phyloP scores from a whole-genome alignment of 2,113 vertebrate species.

The Romanogobio albipinnatus region DNA sequence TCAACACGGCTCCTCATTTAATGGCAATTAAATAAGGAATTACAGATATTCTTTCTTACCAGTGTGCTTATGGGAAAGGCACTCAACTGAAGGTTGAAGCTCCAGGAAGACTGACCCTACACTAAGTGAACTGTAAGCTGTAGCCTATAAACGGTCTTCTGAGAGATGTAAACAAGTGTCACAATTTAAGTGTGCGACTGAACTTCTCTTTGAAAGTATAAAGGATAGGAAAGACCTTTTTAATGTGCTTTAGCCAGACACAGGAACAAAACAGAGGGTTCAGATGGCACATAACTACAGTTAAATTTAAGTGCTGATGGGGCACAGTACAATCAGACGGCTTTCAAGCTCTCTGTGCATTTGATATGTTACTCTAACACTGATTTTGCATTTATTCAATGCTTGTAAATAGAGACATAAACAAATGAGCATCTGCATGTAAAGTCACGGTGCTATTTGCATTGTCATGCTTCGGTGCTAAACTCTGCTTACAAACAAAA shows the following conservation, averaged over 20 bases:
- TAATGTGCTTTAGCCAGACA: too few relatives aligned
- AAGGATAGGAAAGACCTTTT: not conserved
- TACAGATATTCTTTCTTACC: not conserved
- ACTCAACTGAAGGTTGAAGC: not conserved
- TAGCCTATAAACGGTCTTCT: not conserved
- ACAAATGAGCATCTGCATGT: slow-evolving; percentile 1
- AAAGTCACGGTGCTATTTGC: slow-evolving; percentile 1
- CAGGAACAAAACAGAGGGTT: not conserved
- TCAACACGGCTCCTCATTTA: not conserved
- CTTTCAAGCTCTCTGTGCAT: slow-evolving; percentile 7
- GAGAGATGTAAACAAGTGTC: not conserved
- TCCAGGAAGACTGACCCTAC: not conserved
- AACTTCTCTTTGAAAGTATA: not conserved
- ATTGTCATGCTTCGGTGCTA: not conserved
- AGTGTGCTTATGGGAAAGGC: not conserved
- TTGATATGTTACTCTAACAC: not conserved
- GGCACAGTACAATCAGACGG: slow-evolving; percentile 7
- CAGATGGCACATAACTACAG: not conserved
- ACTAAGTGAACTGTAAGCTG: not conserved
- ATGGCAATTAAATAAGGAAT: not conserved
- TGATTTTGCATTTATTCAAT: not conserved
- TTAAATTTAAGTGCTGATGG: not conserved
- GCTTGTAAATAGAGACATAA: not conserved
- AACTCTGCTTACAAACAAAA: not conserved
- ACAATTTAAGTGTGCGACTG: not conserved